These are phyloP conservation scores for Aphaenogaster rudis DNA, from an alignment of 1,140 invertebrate species.

Conservation along the genomic window DNA sequence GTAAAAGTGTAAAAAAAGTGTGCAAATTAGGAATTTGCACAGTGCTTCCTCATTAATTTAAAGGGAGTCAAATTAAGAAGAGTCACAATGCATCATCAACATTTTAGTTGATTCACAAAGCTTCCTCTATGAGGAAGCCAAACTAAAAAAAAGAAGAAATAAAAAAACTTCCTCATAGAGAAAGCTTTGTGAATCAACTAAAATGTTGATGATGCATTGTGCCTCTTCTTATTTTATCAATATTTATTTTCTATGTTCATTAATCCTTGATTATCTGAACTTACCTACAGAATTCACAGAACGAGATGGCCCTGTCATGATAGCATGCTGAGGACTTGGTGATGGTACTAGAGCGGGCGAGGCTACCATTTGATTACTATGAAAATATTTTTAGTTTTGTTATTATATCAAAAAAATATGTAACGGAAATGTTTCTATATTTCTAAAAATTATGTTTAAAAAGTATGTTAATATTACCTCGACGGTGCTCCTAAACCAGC, in stretches of 20 bases:
- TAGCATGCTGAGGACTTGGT: slow-evolving; percentile 89
- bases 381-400: slow-evolving; percentile 63
- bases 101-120: too few relatives aligned
- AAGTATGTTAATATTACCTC: slow-evolving; percentile 74
- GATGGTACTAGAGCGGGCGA: slow-evolving; percentile 91
- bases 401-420: slow-evolving; percentile 2
- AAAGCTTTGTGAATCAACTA: too few relatives aligned
- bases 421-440: slow-evolving; percentile 8
- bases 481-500: slow-evolving; percentile 88
- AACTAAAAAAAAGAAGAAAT: too few relatives aligned
- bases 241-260: slow-evolving; percentile 36
- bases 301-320: slow-evolving; percentile 86
- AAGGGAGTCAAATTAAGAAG: too few relatives aligned
- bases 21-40: too few relatives aligned
- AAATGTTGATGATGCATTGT: too few relatives aligned
- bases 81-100: too few relatives aligned
- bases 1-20: too few relatives aligned
- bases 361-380: slow-evolving; percentile 89
- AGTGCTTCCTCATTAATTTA: too few relatives aligned
- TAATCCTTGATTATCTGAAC: slow-evolving; percentile 23
- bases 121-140: too few relatives aligned
- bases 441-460: slow-evolving; percentile 29
- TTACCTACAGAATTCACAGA: slow-evolving; percentile 85
- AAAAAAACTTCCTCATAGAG: too few relatives aligned
- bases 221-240: neutral